Evolutionary conservation across 1,140 invertebrate genomes (phyloP).

Genomic region (Delia radicum): DNA sequence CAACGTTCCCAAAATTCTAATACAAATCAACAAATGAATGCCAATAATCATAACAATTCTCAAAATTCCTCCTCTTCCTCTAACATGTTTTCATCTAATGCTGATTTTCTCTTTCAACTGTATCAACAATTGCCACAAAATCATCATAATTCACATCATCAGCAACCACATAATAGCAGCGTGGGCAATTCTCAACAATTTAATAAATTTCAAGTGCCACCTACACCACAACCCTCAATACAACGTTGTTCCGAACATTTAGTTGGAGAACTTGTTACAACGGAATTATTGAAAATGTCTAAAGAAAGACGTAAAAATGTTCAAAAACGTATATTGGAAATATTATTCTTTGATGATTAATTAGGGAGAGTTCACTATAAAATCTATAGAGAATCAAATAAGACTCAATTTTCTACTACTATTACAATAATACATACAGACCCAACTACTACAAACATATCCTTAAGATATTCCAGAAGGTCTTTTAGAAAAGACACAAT

Average conservation of each 20-base stretch:
- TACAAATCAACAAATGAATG: conserved; percentile 25
- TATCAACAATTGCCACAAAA: conserved; percentile 52
- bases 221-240: conserved; percentile 39
- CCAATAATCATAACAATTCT: conserved; percentile 27
- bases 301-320: conserved; percentile 51
- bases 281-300: conserved; percentile 52
- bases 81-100: conserved; percentile 44
- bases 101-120: conserved; percentile 52
- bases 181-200: conserved; percentile 33
- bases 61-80: background rate
- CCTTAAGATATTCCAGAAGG: background rate
- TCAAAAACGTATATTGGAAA: conserved; percentile 52
- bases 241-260: conserved; percentile 51
- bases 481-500: background rate
- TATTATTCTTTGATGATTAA: conserved; percentile 54
- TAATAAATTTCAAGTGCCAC: conserved; percentile 45
- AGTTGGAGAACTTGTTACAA: conserved; percentile 51
- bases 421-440: background rate
- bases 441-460: background rate
- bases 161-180: conserved; percentile 32
- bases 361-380: background rate
- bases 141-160: conserved; percentile 6
- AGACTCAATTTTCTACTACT: background rate
- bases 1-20: conserved; percentile 10
- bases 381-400: background rate